A percentile compares a stretch with the other conserved stretches of the same genome.
These are phyloP conservation scores for Apeira syringaria DNA, from an alignment of 2,888 invertebrate genomes.

Conservation along the genomic window DNA sequence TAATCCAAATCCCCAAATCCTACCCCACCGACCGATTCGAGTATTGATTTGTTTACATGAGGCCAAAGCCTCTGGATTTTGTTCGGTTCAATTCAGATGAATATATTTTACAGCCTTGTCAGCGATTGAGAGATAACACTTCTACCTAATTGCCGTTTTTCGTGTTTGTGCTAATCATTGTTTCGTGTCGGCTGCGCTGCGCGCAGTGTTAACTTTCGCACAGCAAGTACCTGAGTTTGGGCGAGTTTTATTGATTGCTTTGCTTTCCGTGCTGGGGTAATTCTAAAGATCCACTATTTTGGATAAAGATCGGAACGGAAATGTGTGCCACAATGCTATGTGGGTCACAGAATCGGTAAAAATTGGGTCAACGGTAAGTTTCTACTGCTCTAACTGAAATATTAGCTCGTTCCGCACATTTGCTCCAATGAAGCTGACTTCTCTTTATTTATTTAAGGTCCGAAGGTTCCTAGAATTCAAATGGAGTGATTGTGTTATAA, in stretches of 20 bases:
- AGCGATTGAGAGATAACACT: slow-evolving; percentile 73
- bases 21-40: slow-evolving; percentile 49
- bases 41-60: slow-evolving; percentile 82
- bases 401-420: slow-evolving; percentile 13
- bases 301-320: slow-evolving; percentile 63
- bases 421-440: slow-evolving; percentile 32
- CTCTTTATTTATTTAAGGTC: slow-evolving; percentile 54
- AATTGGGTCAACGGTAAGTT: slow-evolving; percentile 65
- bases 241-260: slow-evolving; percentile 75
- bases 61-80: slow-evolving; percentile 49
- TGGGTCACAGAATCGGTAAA: slow-evolving; percentile 50
- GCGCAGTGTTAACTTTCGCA: slow-evolving; percentile 56
- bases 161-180: slow-evolving; percentile 73
- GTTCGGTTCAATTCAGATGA: slow-evolving; percentile 47
- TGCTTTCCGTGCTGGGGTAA: slow-evolving; percentile 54
- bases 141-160: slow-evolving; percentile 70
- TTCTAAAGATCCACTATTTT: slow-evolving; percentile 45
- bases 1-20: too few relatives aligned
- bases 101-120: slow-evolving; percentile 67
- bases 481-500: slow-evolving; percentile 60
- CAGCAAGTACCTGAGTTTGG: slow-evolving; percentile 48
- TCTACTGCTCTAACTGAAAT: slow-evolving; percentile 32
- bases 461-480: slow-evolving; percentile 41
- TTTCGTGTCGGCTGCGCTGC: slow-evolving; percentile 64
- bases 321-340: slow-evolving; percentile 58